These are phyloP conservation scores for Threskiornis aethiopicus DNA, from an alignment of 2,797 vertebrate genomes.

Conservation along the genomic window DNA sequence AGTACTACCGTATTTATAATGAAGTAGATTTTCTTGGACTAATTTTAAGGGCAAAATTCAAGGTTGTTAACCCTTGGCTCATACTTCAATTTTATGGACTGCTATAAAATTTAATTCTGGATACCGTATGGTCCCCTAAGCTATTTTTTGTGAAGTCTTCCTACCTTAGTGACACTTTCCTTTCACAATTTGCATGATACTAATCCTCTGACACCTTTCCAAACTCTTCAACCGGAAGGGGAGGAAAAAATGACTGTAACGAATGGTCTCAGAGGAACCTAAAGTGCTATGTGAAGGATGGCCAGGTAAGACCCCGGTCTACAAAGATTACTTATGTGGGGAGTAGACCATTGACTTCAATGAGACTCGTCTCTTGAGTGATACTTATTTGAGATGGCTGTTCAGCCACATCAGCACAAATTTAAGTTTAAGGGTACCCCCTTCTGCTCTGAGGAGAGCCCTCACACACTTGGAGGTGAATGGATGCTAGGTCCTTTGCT, in stretches of 20 bases:
- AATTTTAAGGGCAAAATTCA: conserved; percentile 75
- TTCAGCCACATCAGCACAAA: conserved; percentile 48
- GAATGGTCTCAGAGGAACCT: conserved; percentile 43
- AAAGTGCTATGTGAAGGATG: conserved; percentile 31
- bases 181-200: conserved; percentile 35
- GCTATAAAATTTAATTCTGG: conserved; percentile 67
- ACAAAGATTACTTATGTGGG: conserved; percentile 21
- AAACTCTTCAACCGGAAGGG: conserved; percentile 27
- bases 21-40: conserved; percentile 71
- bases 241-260: conserved; percentile 20
- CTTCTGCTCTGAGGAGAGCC: neutral
- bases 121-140: conserved; percentile 43
- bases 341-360: conserved; percentile 32
- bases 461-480: neutral
- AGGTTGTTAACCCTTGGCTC: conserved; percentile 72
- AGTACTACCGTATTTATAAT: conserved; percentile 75
- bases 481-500: neutral
- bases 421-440: conserved; percentile 3
- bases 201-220: conserved; percentile 48
- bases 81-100: conserved; percentile 72
- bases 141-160: conserved; percentile 49
- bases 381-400: neutral
- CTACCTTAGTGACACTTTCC: neutral
- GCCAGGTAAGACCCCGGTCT: neutral
- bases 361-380: neutral